These are phyloP conservation scores for Lampropteryx suffumata DNA, from an alignment of 2,888 invertebrate genomes.

Conservation along the genomic window DNA sequence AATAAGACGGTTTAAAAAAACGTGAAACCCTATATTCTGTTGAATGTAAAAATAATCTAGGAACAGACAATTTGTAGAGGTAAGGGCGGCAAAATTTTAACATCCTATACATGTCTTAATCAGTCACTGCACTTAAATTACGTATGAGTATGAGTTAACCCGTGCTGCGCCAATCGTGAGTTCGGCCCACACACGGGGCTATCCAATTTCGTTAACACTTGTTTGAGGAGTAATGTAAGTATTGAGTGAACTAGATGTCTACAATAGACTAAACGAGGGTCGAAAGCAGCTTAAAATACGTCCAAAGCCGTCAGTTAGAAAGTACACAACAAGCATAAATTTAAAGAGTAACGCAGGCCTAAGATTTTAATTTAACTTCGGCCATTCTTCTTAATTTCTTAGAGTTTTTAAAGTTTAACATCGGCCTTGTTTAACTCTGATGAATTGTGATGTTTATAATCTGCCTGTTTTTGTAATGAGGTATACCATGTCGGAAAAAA, in stretches of 20 bases:
- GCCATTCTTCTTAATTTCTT: slow-evolving; percentile 79
- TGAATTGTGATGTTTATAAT: slow-evolving; percentile 31
- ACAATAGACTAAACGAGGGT: slow-evolving; percentile 15
- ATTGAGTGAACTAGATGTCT: neutral
- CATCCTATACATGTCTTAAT: too few relatives aligned
- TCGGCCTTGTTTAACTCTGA: slow-evolving; percentile 37
- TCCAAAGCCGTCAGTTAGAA: slow-evolving; percentile 32
- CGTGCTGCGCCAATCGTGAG: too few relatives aligned
- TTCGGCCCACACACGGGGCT: too few relatives aligned
- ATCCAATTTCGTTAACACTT: too few relatives aligned
- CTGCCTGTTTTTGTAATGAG: slow-evolving; percentile 17
- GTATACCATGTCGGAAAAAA: neutral
- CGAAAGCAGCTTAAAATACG: slow-evolving; percentile 33
- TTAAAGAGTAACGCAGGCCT: slow-evolving; percentile 45
- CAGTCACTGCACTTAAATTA: too few relatives aligned
- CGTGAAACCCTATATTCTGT: too few relatives aligned
- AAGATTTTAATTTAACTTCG: slow-evolving; percentile 80
- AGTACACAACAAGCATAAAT: slow-evolving; percentile 72
- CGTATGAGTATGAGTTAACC: too few relatives aligned
- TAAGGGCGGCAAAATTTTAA: too few relatives aligned
- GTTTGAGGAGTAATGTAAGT: too few relatives aligned
- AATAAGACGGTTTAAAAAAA: too few relatives aligned
- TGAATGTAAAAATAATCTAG: too few relatives aligned
- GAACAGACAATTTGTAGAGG: too few relatives aligned
- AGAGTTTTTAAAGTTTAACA: slow-evolving; percentile 46